Evolutionary conservation across 1,140 invertebrate genomes (phyloP).

Genomic region (Nebria ingens): DNA sequence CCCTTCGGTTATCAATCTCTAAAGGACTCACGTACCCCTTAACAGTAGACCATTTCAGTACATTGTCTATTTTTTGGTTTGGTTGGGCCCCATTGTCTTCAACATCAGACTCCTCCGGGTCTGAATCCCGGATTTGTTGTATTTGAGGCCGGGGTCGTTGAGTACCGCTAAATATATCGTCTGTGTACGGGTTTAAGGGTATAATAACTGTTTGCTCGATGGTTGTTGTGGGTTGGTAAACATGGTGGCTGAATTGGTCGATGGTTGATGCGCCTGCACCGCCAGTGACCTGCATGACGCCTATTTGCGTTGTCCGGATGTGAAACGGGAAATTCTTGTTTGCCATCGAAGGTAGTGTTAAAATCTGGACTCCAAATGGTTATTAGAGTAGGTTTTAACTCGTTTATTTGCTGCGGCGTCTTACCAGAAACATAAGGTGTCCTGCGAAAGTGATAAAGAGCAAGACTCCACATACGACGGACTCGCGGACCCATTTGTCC

Average conservation of each 20-base stretch:
- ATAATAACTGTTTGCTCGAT: conserved; percentile 44
- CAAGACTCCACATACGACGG: conserved; percentile 70
- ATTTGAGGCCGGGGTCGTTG: not conserved
- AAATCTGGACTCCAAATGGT: conserved; percentile 39
- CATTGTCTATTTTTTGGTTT: conserved; percentile 29
- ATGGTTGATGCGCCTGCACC: conserved; percentile 40
- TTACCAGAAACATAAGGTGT: conserved; percentile 68
- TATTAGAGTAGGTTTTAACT: not conserved
- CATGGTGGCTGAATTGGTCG: conserved; percentile 49
- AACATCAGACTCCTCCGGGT: not conserved
- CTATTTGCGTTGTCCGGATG: conserved; percentile 70
- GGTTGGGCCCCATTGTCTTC: conserved; percentile 13
- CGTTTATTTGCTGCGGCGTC: conserved; percentile 11
- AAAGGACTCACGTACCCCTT: conserved; percentile 17
- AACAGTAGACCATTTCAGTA: conserved; percentile 30
- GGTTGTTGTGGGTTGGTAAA: conserved; percentile 43
- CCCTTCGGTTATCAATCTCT: not conserved
- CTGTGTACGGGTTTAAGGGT: conserved; percentile 40
- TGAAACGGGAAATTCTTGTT: conserved; percentile 84
- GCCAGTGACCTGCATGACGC: conserved; percentile 46
- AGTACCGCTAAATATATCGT: conserved; percentile 29
- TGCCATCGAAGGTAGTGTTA: conserved; percentile 68
- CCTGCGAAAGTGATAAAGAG: conserved; percentile 64
- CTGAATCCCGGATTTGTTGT: not conserved
- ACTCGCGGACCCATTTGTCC: conserved; percentile 85